These are phyloP conservation scores for Aromia moschata DNA, from an alignment of 2,888 invertebrate species.

Conservation along the genomic window DNA sequence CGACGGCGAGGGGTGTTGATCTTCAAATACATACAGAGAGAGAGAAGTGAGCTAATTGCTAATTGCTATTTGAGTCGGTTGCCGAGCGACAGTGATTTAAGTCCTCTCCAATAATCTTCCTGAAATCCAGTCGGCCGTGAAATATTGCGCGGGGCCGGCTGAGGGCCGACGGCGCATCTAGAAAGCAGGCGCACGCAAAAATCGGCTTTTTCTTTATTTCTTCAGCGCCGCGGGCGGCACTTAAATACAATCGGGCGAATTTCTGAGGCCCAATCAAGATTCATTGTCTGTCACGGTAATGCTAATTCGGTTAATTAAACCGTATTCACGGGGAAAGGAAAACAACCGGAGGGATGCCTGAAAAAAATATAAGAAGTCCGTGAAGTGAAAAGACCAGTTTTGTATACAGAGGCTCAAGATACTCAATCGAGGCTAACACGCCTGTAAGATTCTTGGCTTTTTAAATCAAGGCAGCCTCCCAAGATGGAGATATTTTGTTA, in stretches of 20 bases:
- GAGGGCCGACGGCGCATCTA: constrained; percentile 23
- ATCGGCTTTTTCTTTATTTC: constrained; percentile 8
- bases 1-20: constrained; percentile 52
- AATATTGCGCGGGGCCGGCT: constrained; percentile 51
- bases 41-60: constrained; percentile 60
- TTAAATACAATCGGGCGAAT: constrained; percentile 5
- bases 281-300: constrained; percentile 13
- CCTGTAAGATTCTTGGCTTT: too few relatives aligned
- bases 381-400: too few relatives aligned
- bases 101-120: constrained; percentile 50
- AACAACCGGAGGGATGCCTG: too few relatives aligned
- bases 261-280: constrained; percentile 11
- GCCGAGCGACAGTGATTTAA: constrained; percentile 58
- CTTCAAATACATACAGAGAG: constrained; percentile 52
- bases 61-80: constrained; percentile 60
- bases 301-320: constrained; percentile 13
- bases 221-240: not conserved
- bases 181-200: constrained; percentile 21
- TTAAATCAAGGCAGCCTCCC: too few relatives aligned
- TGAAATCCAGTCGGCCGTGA: constrained; percentile 53
- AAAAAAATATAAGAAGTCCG: too few relatives aligned
- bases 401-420: too few relatives aligned
- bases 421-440: too few relatives aligned
- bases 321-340: too few relatives aligned
- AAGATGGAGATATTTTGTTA: too few relatives aligned